Conservation (phyloP, 1,140 invertebrate species). For the Caligus rogercresseyi region DNA sequence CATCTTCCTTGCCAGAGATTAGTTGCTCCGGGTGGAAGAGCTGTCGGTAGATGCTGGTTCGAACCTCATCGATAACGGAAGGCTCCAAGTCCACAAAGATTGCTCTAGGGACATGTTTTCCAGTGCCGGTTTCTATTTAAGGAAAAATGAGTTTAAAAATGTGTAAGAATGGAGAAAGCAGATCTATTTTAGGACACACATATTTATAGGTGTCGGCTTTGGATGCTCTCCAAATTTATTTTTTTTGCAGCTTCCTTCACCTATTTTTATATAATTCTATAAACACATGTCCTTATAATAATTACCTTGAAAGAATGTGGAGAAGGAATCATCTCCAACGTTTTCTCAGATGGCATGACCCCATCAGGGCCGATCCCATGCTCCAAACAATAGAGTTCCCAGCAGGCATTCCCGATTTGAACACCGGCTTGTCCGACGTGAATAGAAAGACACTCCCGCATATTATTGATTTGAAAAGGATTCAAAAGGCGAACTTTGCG, state of each 20-base stretch:
- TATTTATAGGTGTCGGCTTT: too few species aligned
- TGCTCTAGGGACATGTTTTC: conserved; percentile 47
- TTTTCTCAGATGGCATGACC: conserved; percentile 28
- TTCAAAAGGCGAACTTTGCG: background rate
- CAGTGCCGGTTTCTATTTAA: conserved; percentile 41
- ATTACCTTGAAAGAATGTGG: conserved; percentile 29
- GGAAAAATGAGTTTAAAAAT: conserved; percentile 23
- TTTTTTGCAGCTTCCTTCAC: too few species aligned
- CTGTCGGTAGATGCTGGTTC: conserved; percentile 41
- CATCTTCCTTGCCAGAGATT: conserved; percentile 53
- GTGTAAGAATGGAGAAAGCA: too few species aligned
- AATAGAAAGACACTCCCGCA: conserved; percentile 43
- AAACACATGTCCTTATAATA: too few species aligned
- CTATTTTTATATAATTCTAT: too few species aligned
- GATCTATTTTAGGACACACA: too few species aligned
- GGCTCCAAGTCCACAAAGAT: conserved; percentile 63
- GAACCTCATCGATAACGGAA: conserved; percentile 36
- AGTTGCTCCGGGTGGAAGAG: conserved; percentile 43
- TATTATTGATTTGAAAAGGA: background rate
- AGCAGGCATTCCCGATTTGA: conserved; percentile 44
- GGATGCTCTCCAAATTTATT: too few species aligned
- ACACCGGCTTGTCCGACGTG: conserved; percentile 55
- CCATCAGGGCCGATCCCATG: conserved; percentile 34
- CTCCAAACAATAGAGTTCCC: conserved; percentile 40
- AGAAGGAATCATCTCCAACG: conserved; percentile 26